Conservation (phyloP, 2,113 vertebrate species). For the Nyctereutes procyonoides region DNA sequence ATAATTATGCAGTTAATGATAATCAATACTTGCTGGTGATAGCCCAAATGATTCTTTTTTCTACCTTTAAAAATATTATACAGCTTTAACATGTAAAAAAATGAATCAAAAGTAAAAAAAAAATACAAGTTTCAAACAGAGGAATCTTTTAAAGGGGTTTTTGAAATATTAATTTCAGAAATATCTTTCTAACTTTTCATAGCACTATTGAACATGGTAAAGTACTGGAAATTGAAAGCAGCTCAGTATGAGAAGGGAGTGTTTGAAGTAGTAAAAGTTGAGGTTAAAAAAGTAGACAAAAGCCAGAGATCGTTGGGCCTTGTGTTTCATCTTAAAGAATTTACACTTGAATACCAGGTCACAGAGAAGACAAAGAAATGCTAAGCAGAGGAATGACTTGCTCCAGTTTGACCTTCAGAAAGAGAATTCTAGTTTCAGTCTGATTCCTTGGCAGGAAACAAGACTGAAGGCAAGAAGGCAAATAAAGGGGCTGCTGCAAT, state of each 20-base stretch:
- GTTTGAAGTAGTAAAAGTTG: background rate
- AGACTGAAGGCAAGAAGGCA: background rate
- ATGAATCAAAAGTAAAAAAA: conserved; percentile 17
- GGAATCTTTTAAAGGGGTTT: background rate
- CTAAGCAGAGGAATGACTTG: background rate
- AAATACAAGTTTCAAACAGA: background rate
- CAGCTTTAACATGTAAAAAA: conserved; percentile 4
- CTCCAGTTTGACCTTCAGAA: conserved; percentile 28
- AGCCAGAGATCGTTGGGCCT: background rate
- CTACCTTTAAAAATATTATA: conserved; percentile 32
- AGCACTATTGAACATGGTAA: background rate
- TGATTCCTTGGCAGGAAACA: background rate
- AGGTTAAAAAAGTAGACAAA: background rate
- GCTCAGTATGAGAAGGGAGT: background rate
- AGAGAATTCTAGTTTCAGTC: background rate
- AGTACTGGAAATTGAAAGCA: background rate
- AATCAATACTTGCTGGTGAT: conserved; percentile 38
- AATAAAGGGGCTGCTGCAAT: background rate
- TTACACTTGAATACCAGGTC: background rate
- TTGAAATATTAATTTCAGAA: conserved; percentile 47
- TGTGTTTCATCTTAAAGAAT: background rate
- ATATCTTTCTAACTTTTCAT: background rate
- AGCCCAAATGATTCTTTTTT: background rate
- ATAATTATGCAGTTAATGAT: conserved; percentile 51
- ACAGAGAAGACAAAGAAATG: conserved; percentile 31